Base-by-base conservation (phyloP, 2,113 vertebrate genomes). In the Sylvietta virens region DNA sequence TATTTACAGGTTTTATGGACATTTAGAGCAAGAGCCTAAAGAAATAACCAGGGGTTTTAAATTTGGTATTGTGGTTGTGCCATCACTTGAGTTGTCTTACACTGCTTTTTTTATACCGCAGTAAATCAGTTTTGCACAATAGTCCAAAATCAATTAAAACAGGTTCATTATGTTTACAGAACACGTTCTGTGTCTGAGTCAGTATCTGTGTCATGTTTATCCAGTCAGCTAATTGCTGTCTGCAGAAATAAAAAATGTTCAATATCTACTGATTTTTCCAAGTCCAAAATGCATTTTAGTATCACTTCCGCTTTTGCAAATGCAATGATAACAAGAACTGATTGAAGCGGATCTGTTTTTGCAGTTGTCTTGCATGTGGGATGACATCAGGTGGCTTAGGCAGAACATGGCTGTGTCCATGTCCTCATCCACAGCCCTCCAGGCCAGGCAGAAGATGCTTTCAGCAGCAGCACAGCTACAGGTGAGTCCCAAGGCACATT, bases 281-380 rank as follows among this genome's bases (percentile, higher is more conserved):
- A 92, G 67, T 67, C 74, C 65, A 57, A 33, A 95, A 79, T 26
- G 85, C 35, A 84, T 85, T 56, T 81, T 70, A 58, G 20, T 77
- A 91, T 88, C 9, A 40, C 20, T 90, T 83, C 67, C 77, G 64
- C 33, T 87, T 93, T 83, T 74, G 28, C 40, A 81, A 93, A 56
- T 51, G 61, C 76, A n/a, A n/a, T 35, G 48, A 83, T 44, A 92
- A 81, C 50, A 67, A 83, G 78, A 50, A 1, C 35, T 92, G 74
- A 76, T 50, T 66, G 35, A 83, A 60, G 60, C 61, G 53, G 57
- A 10, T 76, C 10, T 95, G 70, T 97, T 97, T 97, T 98, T 98
- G 93, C 98, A 99, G 99, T 97, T 99, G 94, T 99, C 99, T 45
- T 99, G 99, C 93, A 99, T 99, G 99, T 99, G 99, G 99, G 99